Percentiles rank a stretch among this genome's conserved stretches.
Evolutionary conservation across 2,113 vertebrate species (phyloP).

Genomic region (Callionymus lyra): DNA sequence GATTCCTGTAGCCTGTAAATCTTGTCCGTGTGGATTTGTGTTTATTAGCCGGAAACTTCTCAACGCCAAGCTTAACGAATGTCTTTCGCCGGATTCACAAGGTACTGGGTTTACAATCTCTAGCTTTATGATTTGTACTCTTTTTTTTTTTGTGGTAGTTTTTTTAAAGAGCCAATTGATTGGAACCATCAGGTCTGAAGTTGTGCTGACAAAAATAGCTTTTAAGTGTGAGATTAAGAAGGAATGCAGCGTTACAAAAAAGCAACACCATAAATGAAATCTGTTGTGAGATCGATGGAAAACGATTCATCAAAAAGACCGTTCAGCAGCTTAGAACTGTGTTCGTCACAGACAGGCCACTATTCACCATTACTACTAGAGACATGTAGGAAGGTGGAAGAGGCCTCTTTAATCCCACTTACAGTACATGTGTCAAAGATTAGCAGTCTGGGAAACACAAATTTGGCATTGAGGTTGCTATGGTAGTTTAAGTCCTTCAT

Average conservation of each 20-base stretch:
- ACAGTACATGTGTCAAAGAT: too few species aligned
- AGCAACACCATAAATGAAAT: not conserved
- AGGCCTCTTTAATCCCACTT: not conserved
- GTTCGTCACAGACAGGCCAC: not conserved
- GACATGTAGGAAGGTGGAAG: not conserved
- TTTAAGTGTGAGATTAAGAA: too few species aligned
- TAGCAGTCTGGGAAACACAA: too few species aligned
- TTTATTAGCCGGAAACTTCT: conserved; percentile 97
- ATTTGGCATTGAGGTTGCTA: too few species aligned
- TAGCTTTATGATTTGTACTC: too few species aligned
- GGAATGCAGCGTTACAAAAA: too few species aligned
- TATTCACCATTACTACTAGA: not conserved
- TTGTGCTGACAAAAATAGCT: not conserved
- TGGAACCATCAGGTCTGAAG: too few species aligned
- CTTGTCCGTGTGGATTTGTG: conserved; percentile 91
- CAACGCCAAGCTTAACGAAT: conserved; percentile 83
- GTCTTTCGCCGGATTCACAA: conserved; percentile 73
- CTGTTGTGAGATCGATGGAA: not conserved
- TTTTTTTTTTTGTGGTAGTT: too few species aligned
- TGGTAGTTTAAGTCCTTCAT: too few species aligned
- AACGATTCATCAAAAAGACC: not conserved
- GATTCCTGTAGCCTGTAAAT: conserved; percentile 98
- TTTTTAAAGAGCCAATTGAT: too few species aligned
- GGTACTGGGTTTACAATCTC: conserved; percentile 20
- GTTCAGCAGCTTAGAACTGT: not conserved